phyloP scores from a whole-genome alignment of 2,113 vertebrate genomes.

The Tauraco erythrolophus region DNA sequence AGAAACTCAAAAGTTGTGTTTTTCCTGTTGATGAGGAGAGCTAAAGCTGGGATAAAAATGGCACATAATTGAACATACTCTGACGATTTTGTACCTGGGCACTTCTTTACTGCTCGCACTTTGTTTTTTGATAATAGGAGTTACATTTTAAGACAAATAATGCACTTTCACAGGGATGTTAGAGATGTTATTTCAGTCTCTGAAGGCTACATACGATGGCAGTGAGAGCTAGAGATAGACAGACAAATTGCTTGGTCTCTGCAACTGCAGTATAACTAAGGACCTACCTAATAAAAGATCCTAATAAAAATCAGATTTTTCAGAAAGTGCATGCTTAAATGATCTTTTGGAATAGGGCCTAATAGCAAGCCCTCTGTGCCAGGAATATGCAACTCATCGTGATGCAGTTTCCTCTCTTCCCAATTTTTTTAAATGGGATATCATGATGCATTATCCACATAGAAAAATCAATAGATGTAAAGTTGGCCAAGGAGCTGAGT shows the following conservation, averaged over 20 bases:
- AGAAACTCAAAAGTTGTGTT: conserved; percentile 1
- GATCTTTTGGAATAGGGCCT: background rate
- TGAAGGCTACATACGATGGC: background rate
- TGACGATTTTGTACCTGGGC: background rate
- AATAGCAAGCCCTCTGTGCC: background rate
- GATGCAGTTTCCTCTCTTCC: background rate
- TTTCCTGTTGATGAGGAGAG: background rate
- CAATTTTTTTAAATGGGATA: background rate
- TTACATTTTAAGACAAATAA: background rate
- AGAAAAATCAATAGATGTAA: background rate
- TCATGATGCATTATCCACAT: accelerated
- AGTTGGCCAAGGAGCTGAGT: background rate
- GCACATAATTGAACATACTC: background rate
- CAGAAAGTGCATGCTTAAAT: background rate
- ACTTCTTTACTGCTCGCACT: background rate
- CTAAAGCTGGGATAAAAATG: conserved; percentile 25
- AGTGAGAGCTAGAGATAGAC: background rate
- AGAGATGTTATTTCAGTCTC: background rate
- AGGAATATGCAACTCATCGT: background rate
- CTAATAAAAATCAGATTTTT: background rate
- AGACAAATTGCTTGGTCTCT: background rate
- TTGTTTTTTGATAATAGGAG: background rate
- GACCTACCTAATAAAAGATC: background rate
- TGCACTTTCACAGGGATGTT: background rate
- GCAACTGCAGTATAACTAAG: background rate